Percentiles rank a stretch among this genome's conserved stretches.
These are phyloP conservation scores for Paraescarpia echinospica DNA, from an alignment of 1,140 invertebrate genomes.

Conservation along the genomic window DNA sequence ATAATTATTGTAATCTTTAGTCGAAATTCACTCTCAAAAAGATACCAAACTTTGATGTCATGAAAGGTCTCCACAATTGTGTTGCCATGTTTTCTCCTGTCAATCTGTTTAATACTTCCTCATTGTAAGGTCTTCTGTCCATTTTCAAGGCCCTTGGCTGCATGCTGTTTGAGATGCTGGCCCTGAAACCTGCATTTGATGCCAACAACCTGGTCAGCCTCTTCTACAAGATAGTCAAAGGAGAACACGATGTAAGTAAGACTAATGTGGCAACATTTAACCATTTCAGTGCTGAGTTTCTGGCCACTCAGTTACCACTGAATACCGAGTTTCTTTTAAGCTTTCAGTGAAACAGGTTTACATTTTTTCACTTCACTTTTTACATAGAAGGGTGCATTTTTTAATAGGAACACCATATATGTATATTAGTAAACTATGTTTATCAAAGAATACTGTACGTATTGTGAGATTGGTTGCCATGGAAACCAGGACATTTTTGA, in stretches of 20 bases:
- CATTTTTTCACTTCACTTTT: too few species aligned
- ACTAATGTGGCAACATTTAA: neutral
- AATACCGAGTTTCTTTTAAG: too few species aligned
- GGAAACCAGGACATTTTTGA: too few species aligned
- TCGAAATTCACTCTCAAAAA: neutral
- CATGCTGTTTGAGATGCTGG: conserved; percentile 53
- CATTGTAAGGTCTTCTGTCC: neutral
- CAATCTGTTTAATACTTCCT: neutral
- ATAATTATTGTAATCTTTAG: neutral
- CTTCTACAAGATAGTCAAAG: conserved; percentile 55
- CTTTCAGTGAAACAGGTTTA: too few species aligned
- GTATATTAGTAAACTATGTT: too few species aligned
- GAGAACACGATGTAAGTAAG: conserved; percentile 46
- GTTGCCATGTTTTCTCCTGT: neutral
- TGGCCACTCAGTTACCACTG: too few species aligned
- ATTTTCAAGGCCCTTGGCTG: conserved; percentile 50
- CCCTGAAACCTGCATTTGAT: conserved; percentile 51
- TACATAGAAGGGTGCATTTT: too few species aligned
- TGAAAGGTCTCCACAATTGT: neutral
- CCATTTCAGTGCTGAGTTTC: too few species aligned
- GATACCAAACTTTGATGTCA: neutral
- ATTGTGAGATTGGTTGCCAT: too few species aligned
- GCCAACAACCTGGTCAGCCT: conserved; percentile 51
- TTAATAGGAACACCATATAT: too few species aligned
- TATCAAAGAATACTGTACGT: too few species aligned